These are phyloP conservation scores for Kryptolebias marmoratus DNA, from an alignment of 2,113 vertebrate species.

Conservation along the genomic window DNA sequence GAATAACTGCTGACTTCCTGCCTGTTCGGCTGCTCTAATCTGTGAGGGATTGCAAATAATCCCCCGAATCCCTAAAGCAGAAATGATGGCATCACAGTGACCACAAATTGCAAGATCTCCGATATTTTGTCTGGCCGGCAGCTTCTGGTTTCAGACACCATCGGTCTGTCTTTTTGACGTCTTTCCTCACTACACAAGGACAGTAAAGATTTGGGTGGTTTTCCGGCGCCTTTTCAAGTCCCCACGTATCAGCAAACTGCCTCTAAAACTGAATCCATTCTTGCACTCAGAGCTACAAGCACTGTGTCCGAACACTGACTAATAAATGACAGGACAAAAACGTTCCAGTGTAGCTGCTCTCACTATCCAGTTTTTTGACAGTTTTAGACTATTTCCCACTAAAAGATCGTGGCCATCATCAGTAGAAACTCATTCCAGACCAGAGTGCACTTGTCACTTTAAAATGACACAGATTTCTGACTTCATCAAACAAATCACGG, in stretches of 20 bases:
- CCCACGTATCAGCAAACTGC: not conserved
- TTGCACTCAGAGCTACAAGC: not conserved
- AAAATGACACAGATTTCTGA: too few relatives aligned
- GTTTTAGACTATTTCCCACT: not conserved
- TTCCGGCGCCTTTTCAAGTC: not conserved
- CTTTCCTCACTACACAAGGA: not conserved
- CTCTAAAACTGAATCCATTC: not conserved
- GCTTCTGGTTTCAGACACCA: not conserved
- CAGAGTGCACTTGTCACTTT: too few relatives aligned
- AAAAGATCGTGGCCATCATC: not conserved
- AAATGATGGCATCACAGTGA: slow-evolving; percentile 53
- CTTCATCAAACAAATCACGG: too few relatives aligned
- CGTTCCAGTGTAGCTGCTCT: fast-evolving
- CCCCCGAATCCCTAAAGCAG: slow-evolving; percentile 51
- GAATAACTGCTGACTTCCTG: slow-evolving; percentile 36
- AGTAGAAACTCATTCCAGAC: too few relatives aligned
- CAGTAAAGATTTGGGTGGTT: not conserved
- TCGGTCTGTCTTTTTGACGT: not conserved
- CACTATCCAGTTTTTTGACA: not conserved
- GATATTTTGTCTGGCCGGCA: slow-evolving; percentile 38
- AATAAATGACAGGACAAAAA: not conserved
- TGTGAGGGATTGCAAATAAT: slow-evolving; percentile 64
- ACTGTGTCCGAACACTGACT: not conserved
- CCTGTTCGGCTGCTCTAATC: slow-evolving; percentile 46
- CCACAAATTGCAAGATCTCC: slow-evolving; percentile 39